These are phyloP conservation scores for Caranx ignobilis DNA, from an alignment of 2,113 vertebrate species.

Conservation along the genomic window DNA sequence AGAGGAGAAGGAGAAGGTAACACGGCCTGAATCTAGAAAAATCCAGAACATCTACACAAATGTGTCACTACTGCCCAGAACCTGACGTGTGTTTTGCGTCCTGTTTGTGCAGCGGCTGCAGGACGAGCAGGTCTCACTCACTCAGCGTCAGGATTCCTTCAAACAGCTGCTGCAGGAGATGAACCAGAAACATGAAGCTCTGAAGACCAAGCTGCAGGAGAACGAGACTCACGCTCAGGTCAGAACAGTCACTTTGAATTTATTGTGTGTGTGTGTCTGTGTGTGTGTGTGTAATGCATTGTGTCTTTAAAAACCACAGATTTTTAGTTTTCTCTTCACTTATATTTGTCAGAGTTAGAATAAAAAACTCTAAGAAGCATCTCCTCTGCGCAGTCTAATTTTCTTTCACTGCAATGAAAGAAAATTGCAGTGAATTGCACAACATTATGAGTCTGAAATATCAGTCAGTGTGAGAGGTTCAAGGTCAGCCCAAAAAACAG, in stretches of 20 bases:
- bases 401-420: too few relatives aligned
- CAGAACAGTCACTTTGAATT: not conserved
- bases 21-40: too few relatives aligned
- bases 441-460: too few relatives aligned
- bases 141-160: conserved; percentile 82
- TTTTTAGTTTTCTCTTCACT: not conserved
- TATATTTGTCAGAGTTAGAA: too few relatives aligned
- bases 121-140: conserved; percentile 86
- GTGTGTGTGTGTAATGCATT: not conserved
- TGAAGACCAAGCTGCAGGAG: conserved; percentile 90
- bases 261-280: not conserved
- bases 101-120: conserved; percentile 87
- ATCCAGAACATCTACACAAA: too few relatives aligned
- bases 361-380: too few relatives aligned
- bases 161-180: conserved; percentile 87
- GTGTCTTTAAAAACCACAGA: not conserved
- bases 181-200: conserved; percentile 84
- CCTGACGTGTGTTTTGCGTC: not conserved
- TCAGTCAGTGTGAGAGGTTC: too few relatives aligned
- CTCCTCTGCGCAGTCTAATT: too few relatives aligned
- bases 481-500: not conserved
- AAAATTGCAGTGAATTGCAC: too few relatives aligned
- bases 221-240: conserved; percentile 97
- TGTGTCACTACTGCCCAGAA: too few relatives aligned
- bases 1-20: conserved; percentile 92